Conservation (phyloP, 2,113 vertebrate genomes). For the Microtus richardsoni region DNA sequence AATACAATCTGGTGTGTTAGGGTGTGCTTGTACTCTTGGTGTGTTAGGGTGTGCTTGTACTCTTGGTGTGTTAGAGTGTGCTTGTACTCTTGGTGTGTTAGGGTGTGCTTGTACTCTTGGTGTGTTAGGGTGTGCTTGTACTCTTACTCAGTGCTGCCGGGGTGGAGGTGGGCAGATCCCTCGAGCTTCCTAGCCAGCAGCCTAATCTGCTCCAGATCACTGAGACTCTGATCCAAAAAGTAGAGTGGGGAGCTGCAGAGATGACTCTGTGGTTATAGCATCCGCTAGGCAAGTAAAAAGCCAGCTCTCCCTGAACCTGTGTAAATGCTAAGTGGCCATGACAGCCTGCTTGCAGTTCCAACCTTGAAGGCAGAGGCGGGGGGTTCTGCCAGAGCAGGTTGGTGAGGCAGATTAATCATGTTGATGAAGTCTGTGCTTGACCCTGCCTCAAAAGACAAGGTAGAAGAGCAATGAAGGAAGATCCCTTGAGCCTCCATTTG, state of each 20-base stretch:
- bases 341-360: neutral
- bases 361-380: neutral
- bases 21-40: rapidly evolving
- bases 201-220: neutral
- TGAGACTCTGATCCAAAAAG: neutral
- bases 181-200: neutral
- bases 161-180: neutral
- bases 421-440: neutral
- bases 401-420: neutral
- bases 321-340: neutral
- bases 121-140: too few relatives aligned
- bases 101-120: too few relatives aligned
- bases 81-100: neutral
- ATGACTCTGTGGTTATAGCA: neutral
- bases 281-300: neutral
- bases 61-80: neutral
- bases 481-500: neutral
- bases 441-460: neutral
- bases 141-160: neutral
- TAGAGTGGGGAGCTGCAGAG: neutral
- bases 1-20: too few relatives aligned
- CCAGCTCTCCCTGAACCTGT: neutral
- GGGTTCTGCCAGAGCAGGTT: neutral
- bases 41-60: neutral
- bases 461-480: neutral